Conservation (phyloP, 2,888 invertebrate species). For the Zeuzera pyrina region DNA sequence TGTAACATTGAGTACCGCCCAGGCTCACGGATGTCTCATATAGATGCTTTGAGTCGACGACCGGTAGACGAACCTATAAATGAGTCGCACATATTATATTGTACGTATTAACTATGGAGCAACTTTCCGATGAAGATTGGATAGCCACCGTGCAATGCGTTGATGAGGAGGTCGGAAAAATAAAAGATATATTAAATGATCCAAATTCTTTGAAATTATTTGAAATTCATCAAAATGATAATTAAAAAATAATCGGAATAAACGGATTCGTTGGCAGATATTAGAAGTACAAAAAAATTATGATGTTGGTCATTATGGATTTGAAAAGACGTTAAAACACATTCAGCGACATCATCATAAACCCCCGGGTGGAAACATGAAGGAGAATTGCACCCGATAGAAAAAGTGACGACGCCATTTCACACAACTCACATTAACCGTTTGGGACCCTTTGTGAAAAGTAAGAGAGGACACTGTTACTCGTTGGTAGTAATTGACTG, state of each 20-base stretch:
- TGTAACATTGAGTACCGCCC: conserved; percentile 15
- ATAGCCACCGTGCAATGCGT: conserved; percentile 13
- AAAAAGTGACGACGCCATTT: conserved; percentile 5
- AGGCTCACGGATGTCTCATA: too few species aligned
- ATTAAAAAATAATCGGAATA: conserved; percentile 9
- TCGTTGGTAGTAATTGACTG: conserved; percentile 14
- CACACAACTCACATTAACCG: conserved; percentile 14
- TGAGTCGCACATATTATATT: conserved; percentile 13
- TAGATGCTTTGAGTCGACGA: too few species aligned
- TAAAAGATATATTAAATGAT: not conserved
- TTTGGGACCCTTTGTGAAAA: conserved; percentile 9
- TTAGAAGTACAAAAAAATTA: conserved; percentile 17
- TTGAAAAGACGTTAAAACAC: conserved; percentile 17
- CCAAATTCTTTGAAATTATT: not conserved
- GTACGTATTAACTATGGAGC: conserved; percentile 14
- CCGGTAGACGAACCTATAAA: too few species aligned
- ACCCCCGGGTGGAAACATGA: conserved; percentile 2
- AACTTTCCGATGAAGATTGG: conserved; percentile 12
- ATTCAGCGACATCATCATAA: conserved; percentile 12
- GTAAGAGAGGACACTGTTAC: conserved; percentile 14
- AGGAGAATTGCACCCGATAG: conserved; percentile 8
- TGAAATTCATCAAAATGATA: conserved; percentile 2
- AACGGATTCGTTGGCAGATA: conserved; percentile 17
- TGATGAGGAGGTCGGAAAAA: conserved; percentile 6
- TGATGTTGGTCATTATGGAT: conserved; percentile 19